Evolutionary conservation across 2,888 invertebrate genomes (phyloP), one percentile per base, ranked within the genome.

Genomic region (Tetragnatha montana): DNA sequence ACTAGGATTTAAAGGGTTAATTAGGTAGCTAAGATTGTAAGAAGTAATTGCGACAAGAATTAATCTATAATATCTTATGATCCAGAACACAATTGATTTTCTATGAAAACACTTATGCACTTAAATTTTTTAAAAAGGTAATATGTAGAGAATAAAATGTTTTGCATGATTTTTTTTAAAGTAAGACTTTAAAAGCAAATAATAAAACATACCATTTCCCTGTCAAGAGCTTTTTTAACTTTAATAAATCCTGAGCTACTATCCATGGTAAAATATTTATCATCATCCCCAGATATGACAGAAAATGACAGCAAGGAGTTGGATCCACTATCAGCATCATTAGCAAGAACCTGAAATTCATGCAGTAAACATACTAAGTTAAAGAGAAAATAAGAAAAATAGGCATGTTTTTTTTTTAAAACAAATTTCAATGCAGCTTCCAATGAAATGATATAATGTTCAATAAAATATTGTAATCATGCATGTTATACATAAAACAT

Each of bases 251-350:
- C 98, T 49, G 96, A 96, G 92, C 95, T 95, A 60, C 95, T 95
- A 92, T 97, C 96, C 79, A 98, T 94, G 19, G 95, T 93, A 93
- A 98, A 98, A 93, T 96, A 96, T 83, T 97, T 96, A 21, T 96
- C 95, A 88, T 95, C 95, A 93, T 97, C 97, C 0, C 96, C 96
- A 91, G 96, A 95, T 91, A 96, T 96, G 21, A 98, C 94, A 93
- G 96, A 96, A 94, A 96, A 98, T 17, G 96, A 95, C 87, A 98
- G 94, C 92, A 96, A 95, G 0, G 96, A 96, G 93, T 96, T 96
- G 69, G 95, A 95, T 84, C 96, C 96, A 92, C 96, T 96, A 94
- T 98, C 98, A 17, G 95, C 95, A 94, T 98, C 98, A 6, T 95
- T 95, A 0, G 98, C 98, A 88, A 95, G 94, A 69, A 98, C 95